Evolutionary conservation across 1,140 invertebrate species (phyloP).

Genomic region (Rhagoletis pomonella): DNA sequence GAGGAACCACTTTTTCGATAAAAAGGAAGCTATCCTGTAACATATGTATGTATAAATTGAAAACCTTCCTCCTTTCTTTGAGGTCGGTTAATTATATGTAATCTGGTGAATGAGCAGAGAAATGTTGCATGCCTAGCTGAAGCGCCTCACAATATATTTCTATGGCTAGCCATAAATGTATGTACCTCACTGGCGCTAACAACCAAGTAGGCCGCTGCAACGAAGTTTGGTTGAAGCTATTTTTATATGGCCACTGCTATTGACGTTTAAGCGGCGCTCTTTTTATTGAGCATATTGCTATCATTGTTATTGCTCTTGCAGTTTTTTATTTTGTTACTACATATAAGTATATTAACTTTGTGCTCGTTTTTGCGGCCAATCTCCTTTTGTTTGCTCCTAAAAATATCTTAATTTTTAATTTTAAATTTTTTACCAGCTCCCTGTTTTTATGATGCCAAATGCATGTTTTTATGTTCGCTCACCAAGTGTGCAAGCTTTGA

Average conservation of each 20-base stretch:
- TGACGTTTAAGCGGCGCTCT: not conserved
- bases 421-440: not conserved
- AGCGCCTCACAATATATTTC: not conserved
- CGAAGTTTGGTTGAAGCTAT: not conserved
- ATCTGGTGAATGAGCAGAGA: no score
- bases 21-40: no score
- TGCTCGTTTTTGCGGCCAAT: not conserved
- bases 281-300: not conserved
- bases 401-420: conserved; percentile 18
- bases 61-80: no score
- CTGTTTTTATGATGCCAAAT: not conserved
- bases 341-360: not conserved
- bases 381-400: not conserved
- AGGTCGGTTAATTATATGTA: no score
- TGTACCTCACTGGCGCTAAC: not conserved
- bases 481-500: not conserved
- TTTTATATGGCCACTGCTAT: not conserved
- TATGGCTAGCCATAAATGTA: not conserved
- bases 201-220: not conserved
- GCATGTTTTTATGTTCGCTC: not conserved
- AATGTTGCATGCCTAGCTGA: not conserved
- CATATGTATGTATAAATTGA: no score
- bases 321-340: not conserved
- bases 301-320: not conserved
- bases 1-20: no score